Conservation (phyloP, 2,113 vertebrate species). For the Campylomormyrus numenius region DNA sequence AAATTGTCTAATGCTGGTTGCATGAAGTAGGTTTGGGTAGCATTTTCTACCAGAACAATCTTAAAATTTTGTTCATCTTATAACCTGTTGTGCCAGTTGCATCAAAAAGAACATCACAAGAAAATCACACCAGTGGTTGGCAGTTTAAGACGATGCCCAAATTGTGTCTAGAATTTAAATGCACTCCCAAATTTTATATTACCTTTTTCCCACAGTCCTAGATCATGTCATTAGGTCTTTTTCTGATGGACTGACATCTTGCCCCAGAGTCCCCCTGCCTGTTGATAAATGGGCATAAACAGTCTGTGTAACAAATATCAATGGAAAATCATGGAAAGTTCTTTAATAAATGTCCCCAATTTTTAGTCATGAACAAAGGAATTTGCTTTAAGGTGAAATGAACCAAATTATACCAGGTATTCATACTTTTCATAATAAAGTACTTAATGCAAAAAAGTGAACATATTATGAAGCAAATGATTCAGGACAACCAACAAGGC, state of each 20-base stretch:
- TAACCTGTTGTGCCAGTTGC: neutral
- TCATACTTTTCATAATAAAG: neutral
- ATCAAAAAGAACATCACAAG: neutral
- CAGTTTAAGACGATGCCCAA: neutral
- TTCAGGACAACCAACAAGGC: neutral
- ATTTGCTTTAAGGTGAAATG: neutral
- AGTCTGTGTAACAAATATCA: neutral
- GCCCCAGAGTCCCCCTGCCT: neutral
- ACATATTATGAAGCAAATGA: neutral
- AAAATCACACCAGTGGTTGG: neutral
- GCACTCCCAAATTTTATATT: neutral
- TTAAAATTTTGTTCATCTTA: neutral
- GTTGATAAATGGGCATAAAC: neutral
- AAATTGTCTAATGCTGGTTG: neutral
- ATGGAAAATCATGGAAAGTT: neutral
- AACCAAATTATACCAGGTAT: neutral
- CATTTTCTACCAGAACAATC: neutral
- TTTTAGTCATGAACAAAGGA: neutral
- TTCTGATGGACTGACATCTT: neutral
- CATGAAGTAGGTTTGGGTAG: neutral
- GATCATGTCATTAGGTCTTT: neutral
- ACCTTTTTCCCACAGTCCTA: neutral
- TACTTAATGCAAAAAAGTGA: neutral
- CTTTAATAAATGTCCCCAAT: neutral
- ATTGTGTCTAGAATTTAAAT: neutral